phyloP scores from a whole-genome alignment of 2,888 invertebrate species.

The Eurois occulta region DNA sequence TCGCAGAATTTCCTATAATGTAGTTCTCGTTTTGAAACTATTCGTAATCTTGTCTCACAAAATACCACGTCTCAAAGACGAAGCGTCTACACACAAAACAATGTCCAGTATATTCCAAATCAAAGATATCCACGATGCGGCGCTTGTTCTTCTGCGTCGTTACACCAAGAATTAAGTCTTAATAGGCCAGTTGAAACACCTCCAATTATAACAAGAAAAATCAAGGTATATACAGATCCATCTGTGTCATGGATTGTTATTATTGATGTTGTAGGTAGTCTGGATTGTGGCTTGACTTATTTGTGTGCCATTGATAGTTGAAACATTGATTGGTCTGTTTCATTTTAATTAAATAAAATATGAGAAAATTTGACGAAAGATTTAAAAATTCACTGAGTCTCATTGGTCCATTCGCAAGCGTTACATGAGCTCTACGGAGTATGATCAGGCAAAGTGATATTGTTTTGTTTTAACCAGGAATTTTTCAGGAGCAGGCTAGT shows the following conservation, averaged over 20 bases:
- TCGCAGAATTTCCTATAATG: not conserved
- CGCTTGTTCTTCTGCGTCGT: constrained; percentile 71
- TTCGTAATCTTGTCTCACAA: not conserved
- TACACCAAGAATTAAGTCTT: constrained; percentile 75
- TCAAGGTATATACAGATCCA: not conserved
- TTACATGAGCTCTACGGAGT: not conserved
- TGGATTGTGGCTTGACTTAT: not conserved
- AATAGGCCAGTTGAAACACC: constrained; percentile 74
- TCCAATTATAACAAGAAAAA: constrained; percentile 67
- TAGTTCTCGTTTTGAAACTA: not conserved
- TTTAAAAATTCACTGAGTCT: not conserved
- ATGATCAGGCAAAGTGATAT: not conserved
- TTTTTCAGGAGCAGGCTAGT: not conserved
- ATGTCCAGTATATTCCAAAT: constrained; percentile 58
- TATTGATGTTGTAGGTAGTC: not conserved
- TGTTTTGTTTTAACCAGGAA: not conserved
- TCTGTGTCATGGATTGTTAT: not conserved
- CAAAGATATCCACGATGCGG: constrained; percentile 60
- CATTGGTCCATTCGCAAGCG: not conserved
- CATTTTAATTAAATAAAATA: not conserved
- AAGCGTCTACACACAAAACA: constrained; percentile 5
- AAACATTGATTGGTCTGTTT: not conserved
- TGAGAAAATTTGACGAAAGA: not conserved
- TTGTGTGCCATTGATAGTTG: not conserved
- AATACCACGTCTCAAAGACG: not conserved